Conservation (phyloP, 2,888 invertebrate species). For the Notodonta dromedarius region DNA sequence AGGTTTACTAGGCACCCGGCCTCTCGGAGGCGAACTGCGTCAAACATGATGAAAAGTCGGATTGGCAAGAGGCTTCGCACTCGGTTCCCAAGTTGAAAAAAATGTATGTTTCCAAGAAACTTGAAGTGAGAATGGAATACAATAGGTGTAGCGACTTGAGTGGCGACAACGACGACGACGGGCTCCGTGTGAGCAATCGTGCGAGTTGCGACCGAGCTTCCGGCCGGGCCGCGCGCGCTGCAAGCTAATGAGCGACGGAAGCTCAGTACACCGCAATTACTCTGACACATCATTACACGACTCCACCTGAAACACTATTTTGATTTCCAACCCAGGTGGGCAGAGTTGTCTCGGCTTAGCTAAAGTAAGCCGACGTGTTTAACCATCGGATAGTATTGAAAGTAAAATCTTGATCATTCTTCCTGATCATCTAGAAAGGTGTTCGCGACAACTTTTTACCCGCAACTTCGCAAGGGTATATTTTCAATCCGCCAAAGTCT, state of each 20-base stretch:
- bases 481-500: no score
- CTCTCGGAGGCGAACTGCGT: not conserved
- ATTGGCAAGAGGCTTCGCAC: not conserved
- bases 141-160: conserved; percentile 9
- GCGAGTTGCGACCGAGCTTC: conserved; percentile 14
- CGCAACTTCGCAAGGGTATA: no score
- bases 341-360: not conserved
- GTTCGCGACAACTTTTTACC: no score
- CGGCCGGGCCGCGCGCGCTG: conserved; percentile 15
- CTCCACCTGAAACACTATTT: not conserved
- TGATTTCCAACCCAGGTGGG: not conserved
- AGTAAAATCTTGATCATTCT: no score
- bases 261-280: not conserved
- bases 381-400: no score
- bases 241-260: conserved; percentile 18
- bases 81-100: not conserved
- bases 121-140: conserved; percentile 15
- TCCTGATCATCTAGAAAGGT: no score
- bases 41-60: not conserved
- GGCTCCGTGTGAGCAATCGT: conserved; percentile 17
- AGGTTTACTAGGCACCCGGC: not conserved
- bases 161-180: conserved; percentile 1
- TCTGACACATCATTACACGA: not conserved
- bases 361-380: not conserved
- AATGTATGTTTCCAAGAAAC: not conserved